A percentile compares a stretch with the other conserved stretches of the same genome.
These are phyloP conservation scores for Hippocampus mohnikei DNA, from an alignment of 2,113 vertebrate species.

Conservation along the genomic window DNA sequence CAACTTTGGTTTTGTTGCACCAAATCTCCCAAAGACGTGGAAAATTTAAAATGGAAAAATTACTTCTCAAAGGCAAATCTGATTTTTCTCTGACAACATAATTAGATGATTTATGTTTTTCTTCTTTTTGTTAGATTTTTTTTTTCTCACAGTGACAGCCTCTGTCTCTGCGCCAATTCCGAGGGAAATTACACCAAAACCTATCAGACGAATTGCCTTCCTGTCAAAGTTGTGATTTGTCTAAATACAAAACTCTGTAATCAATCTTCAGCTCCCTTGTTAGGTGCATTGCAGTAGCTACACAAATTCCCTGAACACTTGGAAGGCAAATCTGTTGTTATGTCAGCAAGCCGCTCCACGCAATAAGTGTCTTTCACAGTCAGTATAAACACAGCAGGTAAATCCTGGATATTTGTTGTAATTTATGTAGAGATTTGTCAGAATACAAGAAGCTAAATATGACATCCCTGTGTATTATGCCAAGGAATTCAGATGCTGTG, in stretches of 20 bases:
- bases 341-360: slow-evolving; percentile 49
- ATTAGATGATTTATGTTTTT: slow-evolving; percentile 69
- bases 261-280: slow-evolving; percentile 68
- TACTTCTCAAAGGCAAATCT: slow-evolving; percentile 34
- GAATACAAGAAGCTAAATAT: background rate
- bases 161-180: slow-evolving; percentile 62
- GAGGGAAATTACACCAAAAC: slow-evolving; percentile 50
- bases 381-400: slow-evolving; percentile 43
- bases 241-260: slow-evolving; percentile 65
- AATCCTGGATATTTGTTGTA: slow-evolving; percentile 14
- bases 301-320: slow-evolving; percentile 56
- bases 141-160: slow-evolving; percentile 46
- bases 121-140: slow-evolving; percentile 45
- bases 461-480: background rate
- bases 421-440: slow-evolving; percentile 24
- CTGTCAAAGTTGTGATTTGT: slow-evolving; percentile 63
- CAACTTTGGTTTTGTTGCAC: background rate
- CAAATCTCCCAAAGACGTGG: background rate
- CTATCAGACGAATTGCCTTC: slow-evolving; percentile 71
- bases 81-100: slow-evolving; percentile 58
- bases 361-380: slow-evolving; percentile 19
- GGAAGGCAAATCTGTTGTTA: slow-evolving; percentile 49
- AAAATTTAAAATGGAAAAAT: background rate
- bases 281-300: slow-evolving; percentile 58
- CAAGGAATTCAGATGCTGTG: slow-evolving; percentile 31